Conservation (phyloP, 2,888 invertebrate species). For the Ecliptopera silaceata region DNA sequence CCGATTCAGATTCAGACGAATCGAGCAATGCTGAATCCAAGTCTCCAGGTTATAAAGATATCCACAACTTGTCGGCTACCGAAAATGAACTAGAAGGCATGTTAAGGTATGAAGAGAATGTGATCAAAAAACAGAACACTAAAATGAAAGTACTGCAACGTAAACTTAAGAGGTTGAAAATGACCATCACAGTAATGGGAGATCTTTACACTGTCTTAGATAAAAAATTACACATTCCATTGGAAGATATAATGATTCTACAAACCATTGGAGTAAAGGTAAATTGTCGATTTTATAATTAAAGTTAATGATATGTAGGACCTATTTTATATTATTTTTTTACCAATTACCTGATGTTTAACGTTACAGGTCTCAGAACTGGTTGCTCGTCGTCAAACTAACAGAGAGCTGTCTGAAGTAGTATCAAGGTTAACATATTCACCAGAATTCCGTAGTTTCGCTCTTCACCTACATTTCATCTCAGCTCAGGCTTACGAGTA, state of each 20-base stretch:
- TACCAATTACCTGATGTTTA: not conserved
- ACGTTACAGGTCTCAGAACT: slow-evolving; percentile 14
- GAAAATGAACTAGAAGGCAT: slow-evolving; percentile 11
- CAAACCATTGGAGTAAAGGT: slow-evolving; percentile 6
- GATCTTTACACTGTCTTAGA: slow-evolving; percentile 7
- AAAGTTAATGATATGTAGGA: too few relatives aligned
- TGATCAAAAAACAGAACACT: slow-evolving; percentile 4
- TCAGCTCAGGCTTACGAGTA: slow-evolving; percentile 32
- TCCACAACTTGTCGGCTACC: not conserved
- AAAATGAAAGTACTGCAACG: slow-evolving; percentile 14
- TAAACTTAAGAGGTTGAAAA: slow-evolving; percentile 13
- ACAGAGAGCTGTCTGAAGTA: slow-evolving; percentile 18
- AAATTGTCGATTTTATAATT: too few relatives aligned
- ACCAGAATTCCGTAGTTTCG: slow-evolving; percentile 34
- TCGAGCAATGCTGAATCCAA: not conserved
- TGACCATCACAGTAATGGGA: slow-evolving; percentile 9
- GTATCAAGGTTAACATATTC: slow-evolving; percentile 26
- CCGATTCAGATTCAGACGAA: not conserved
- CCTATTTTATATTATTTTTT: not conserved
- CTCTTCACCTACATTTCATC: slow-evolving; percentile 35
- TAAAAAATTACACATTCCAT: slow-evolving; percentile 2
- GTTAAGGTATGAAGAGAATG: slow-evolving; percentile 16
- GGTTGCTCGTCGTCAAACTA: slow-evolving; percentile 16
- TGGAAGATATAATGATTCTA: slow-evolving; percentile 8
- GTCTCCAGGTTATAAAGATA: not conserved